Base-by-base conservation (phyloP, 2,888 invertebrate genomes). In the Parnassius glacialis region DNA sequence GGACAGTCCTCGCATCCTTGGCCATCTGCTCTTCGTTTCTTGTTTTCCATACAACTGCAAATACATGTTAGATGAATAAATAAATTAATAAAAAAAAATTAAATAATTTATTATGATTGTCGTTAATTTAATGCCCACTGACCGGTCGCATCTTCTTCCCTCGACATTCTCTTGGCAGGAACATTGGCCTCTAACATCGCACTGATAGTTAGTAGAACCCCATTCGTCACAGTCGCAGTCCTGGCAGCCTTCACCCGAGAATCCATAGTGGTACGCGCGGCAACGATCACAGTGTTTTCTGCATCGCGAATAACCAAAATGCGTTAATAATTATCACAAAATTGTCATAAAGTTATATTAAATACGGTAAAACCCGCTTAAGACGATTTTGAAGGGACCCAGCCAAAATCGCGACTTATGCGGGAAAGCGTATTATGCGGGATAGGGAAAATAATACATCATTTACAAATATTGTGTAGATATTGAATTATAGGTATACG, bases 1-100 rank as follows among this genome's bases (percentile, higher is more conserved):
- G 98, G 98, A 80, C 99, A 99, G 76, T 97, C 95, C 54, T 96
- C 92, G 72, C 97, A 97, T 13, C 98, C 98, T 62, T 95, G 95
- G 67, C 97, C 96, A 41, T 90, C 90, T 0, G 79, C 79, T 41
- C 98, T 94, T 80, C 98, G 96, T 78, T 95, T 95, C 81, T 98
- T 98, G 83, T 99, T 99, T 82, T 99, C 99, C 87, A 97, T 97
- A 83, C 99, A 99, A 51, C 97, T 92, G 61, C 12, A 2, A 51
- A 51, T 2, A n/a, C n/a, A 45, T 45, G n/a, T 45, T 45, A 45
- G n/a, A 45, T 45, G 5, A 10, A 12, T n/a, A n/a, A n/a, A 48
- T 3, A 48, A 48, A 7, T 13, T 9, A n/a, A n/a, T n/a, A 9
- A n/a, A 51, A 11, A 51, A 11, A 11, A 12, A 20, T 12, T 25